A percentile compares a stretch with the other conserved stretches of the same genome.
Conservation (phyloP, 2,797 vertebrate genomes). For the Liasis olivaceus region DNA sequence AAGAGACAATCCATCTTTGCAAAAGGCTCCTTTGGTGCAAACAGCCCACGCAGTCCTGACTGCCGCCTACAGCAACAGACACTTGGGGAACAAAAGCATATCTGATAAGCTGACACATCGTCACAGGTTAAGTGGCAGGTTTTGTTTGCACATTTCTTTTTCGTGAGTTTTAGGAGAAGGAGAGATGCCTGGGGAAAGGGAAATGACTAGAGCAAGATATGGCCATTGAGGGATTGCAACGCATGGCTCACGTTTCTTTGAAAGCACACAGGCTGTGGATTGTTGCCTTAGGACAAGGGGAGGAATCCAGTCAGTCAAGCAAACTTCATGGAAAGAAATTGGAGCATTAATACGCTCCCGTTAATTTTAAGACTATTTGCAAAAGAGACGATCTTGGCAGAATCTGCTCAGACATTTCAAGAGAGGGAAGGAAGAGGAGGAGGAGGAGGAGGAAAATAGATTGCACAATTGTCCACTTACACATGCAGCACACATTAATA, state of each 20-base stretch:
- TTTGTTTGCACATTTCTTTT: background rate
- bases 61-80: too few species aligned
- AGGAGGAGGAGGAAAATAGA: background rate
- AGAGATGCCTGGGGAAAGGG: conserved; percentile 1
- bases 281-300: background rate
- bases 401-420: background rate
- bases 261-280: background rate
- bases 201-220: conserved; percentile 23
- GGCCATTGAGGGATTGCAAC: background rate
- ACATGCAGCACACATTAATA: background rate
- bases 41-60: conserved; percentile 27
- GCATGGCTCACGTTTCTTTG: background rate
- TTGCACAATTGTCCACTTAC: background rate
- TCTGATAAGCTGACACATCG: background rate
- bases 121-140: background rate
- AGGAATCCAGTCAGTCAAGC: too few species aligned
- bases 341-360: too few species aligned
- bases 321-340: background rate
- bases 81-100: background rate
- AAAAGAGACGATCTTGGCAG: background rate
- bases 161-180: background rate
- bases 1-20: background rate
- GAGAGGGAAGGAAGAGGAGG: background rate
- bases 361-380: background rate
- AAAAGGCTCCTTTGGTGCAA: conserved; percentile 4